A percentile compares a stretch with the other conserved stretches of the same genome.
Evolutionary conservation across 53 echinoderm and acorn worm genomes (phyloP).

Genomic region (Astropecten irregularis): DNA sequence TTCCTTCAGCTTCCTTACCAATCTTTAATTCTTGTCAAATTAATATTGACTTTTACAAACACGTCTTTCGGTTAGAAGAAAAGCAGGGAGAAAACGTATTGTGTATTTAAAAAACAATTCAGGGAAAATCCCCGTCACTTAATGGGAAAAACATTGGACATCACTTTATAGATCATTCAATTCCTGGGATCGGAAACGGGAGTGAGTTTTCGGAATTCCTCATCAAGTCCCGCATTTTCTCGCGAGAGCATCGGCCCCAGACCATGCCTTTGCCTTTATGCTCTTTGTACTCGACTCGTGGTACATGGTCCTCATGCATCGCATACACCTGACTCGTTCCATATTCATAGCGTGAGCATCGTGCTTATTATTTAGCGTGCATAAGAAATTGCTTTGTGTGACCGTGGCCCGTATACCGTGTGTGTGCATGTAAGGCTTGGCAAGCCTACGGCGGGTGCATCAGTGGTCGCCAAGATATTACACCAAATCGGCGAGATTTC

Average conservation of each 20-base stretch:
- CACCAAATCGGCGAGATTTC: slow-evolving; percentile 52
- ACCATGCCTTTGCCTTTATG: not conserved
- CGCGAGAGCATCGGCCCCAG: slow-evolving; percentile 9
- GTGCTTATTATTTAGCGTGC: slow-evolving; percentile 50
- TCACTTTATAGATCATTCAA: no score
- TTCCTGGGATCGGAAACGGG: no score
- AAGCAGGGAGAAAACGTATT: no score
- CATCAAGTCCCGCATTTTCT: slow-evolving; percentile 26
- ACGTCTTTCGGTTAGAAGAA: no score
- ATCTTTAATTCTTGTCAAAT: no score
- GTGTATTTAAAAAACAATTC: no score
- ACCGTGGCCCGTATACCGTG: not conserved
- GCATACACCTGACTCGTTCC: slow-evolving; percentile 7
- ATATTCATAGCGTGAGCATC: slow-evolving; percentile 48
- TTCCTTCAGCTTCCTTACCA: no score
- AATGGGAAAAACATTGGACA: no score
- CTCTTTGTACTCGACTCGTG: slow-evolving; percentile 45
- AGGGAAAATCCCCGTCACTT: not conserved
- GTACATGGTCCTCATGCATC: no score
- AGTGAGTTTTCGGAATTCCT: no score
- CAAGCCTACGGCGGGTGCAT: slow-evolving; percentile 58
- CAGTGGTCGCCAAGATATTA: slow-evolving; percentile 54
- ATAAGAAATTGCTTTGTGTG: slow-evolving; percentile 63
- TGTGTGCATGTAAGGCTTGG: slow-evolving; percentile 47
- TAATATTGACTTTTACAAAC: no score